A percentile compares a stretch with the other conserved stretches of the same genome.
phyloP scores from a whole-genome alignment of 2,113 vertebrate species.

The Sander vitreus region DNA sequence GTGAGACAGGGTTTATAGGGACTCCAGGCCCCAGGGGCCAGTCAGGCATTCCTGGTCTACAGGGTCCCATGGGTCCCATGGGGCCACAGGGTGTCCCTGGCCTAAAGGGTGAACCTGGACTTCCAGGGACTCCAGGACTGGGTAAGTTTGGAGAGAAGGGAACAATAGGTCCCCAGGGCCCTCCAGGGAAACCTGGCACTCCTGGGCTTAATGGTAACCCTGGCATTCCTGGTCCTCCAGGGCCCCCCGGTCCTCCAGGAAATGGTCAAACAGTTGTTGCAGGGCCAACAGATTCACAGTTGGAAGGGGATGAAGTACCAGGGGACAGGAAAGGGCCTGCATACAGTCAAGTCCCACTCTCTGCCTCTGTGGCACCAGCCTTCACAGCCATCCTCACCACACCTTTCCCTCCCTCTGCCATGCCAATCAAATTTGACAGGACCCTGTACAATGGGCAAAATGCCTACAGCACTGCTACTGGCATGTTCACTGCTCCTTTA shows the following conservation, averaged over 20 bases:
- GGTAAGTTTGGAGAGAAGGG: constrained; percentile 90
- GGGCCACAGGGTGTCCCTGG: constrained; percentile 94
- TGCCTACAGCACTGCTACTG: constrained; percentile 92
- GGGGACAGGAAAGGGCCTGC: constrained; percentile 89
- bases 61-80: constrained; percentile 94
- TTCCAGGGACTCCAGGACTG: constrained; percentile 89
- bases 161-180: constrained; percentile 89
- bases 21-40: constrained; percentile 91
- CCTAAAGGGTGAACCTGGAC: constrained; percentile 90
- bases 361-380: constrained; percentile 89
- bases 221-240: constrained; percentile 87
- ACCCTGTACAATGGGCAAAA: constrained; percentile 97
- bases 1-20: constrained; percentile 90
- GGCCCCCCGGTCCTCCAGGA: constrained; percentile 89
- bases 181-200: constrained; percentile 89
- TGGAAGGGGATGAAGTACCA: constrained; percentile 90
- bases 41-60: constrained; percentile 94
- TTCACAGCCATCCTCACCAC: constrained; percentile 97
- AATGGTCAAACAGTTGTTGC: constrained; percentile 89
- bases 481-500: constrained; percentile 95
- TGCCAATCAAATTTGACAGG: constrained; percentile 97
- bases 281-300: constrained; percentile 86
- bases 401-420: constrained; percentile 94
- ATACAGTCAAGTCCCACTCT: constrained; percentile 88
- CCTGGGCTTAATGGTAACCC: constrained; percentile 89